Base-by-base conservation (phyloP, 2,888 invertebrate species). In the Lutraria lutraria region DNA sequence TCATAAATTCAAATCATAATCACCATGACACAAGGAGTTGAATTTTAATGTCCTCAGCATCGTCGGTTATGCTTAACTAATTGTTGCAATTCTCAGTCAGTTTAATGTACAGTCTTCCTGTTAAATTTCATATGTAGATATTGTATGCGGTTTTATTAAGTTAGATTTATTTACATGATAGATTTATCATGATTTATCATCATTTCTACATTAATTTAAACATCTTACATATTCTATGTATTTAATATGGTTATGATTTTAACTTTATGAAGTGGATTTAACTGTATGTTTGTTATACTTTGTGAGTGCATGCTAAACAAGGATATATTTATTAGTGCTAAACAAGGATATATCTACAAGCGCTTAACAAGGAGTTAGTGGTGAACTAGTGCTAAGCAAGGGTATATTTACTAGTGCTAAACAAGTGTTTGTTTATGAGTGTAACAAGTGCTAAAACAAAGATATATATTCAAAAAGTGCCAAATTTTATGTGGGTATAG, bases 61-160 rank as follows among this genome's bases (percentile, higher is more conserved):
- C n/a, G n/a, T 43, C 8, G 43, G 63, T 68, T 68, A 68, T 68
- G 63, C 63, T 68, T 68, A 25, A 25, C 63, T 68, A 68, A 68
- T 68, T 68, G 63, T 68, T 68, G 63, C 63, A 68, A 25, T 68
- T 63, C 43, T 68, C 63, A 25, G 25, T 68, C 25, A 68, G 25
- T 68, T 25, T 68, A 25, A 68, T 68, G 63, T 68, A 68, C n/a
- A 12, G 63, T 68, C 8, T 25, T 25, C 25, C 12, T 68, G 63
- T 68, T 25, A 68, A 68, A n/a, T 68, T 68, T 56, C 56, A 56
- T 56, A 56, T 56, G 56, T 16, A 56, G 56, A 56, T 8, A 43
- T 43, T 43, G 4, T 43, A 8, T 56, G 56, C 25, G 63, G 25
- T 25, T 68, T 68, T 21, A 68, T 68, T 3, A 25, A 43, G 63